A percentile compares a stretch with the other conserved stretches of the same genome.
phyloP scores from a whole-genome alignment of 1,140 invertebrate species.

The Gyrodactylus bullatarudis region DNA sequence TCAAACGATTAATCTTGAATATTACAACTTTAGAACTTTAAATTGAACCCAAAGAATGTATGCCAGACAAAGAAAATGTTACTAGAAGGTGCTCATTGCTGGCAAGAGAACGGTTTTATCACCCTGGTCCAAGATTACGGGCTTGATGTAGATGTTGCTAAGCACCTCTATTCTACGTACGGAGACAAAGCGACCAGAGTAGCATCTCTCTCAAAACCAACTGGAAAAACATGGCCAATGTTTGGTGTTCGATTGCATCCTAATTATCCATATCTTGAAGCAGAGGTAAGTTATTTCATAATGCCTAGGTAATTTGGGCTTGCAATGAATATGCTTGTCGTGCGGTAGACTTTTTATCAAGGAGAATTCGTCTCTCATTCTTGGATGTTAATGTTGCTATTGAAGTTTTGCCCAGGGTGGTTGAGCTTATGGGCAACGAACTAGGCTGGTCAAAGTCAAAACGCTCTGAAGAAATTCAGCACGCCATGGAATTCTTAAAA shows the following conservation, averaged over 20 bases:
- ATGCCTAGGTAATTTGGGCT: conserved; percentile 3
- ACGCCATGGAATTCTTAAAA: neutral
- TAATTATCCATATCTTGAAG: conserved; percentile 92
- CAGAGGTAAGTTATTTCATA: conserved; percentile 33
- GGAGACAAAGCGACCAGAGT: conserved; percentile 88
- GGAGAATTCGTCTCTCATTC: conserved; percentile 61
- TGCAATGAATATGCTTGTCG: conserved; percentile 35
- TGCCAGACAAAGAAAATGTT: conserved; percentile 43
- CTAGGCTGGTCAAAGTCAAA: conserved; percentile 50
- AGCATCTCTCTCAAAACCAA: conserved; percentile 30
- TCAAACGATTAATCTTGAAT: too few species aligned
- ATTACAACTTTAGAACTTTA: too few species aligned
- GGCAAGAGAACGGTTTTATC: conserved; percentile 90
- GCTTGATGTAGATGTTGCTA: conserved; percentile 36
- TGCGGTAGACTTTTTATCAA: conserved; percentile 73
- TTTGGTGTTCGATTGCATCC: conserved; percentile 62
- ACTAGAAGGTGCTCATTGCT: conserved; percentile 70
- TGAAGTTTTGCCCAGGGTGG: conserved; percentile 56
- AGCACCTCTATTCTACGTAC: conserved; percentile 76
- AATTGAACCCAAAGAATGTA: conserved; percentile 11
- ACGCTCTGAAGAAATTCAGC: conserved; percentile 21
- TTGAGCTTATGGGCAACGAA: conserved; percentile 82
- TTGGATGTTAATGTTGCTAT: conserved; percentile 68
- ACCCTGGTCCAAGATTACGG: conserved; percentile 49
- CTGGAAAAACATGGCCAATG: conserved; percentile 69